Base-by-base conservation (phyloP, 2,113 vertebrate genomes). In the Aptenodytes forsteri region DNA sequence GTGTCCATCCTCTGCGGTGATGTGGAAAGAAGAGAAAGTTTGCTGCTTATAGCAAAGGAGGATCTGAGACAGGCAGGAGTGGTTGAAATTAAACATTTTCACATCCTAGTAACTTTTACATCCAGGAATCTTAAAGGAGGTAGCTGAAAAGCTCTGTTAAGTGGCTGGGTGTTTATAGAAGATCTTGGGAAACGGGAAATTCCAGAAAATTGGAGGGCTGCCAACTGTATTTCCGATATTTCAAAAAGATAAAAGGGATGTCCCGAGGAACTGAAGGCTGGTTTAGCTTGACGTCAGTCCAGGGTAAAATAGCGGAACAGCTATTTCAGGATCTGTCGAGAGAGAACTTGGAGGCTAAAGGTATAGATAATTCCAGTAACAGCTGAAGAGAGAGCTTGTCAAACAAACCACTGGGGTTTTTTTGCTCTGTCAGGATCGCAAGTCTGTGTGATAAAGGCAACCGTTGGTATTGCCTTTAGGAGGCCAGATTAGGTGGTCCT, bases 111-210 rank as follows among this genome's bases (percentile, higher is more conserved):
- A 83, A 77, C 36, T 90, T 91, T 27, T 86, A 83, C 54, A 62
- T 93, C 34, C 75, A 90, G 58, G 65, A 93, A 80, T 93, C 83
- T 95, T 95, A 64, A 83, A 91, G 70, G 75, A 91, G 66, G 82
- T 85, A 83, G 62, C 92, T 59, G 42, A 70, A 93, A 87, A 88
- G 22, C 70, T 88, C 71, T 50, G 44, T 64, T 86, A 83, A 90
- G 67, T 88, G 66, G 16, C 70, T 94, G n/a, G n/a, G n/a, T n/a
- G n/a, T n/a, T n/a, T 87, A 56, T 90, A 91, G 83, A 72, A 96
- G 95, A 90, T 88, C 84, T 88, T 91, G 78, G 54, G 90, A 92
- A 97, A 94, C 17, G 52, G 81, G 92, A 94, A 96, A 95, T 97
- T 95, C 97, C 93, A 88, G 62, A 88, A 90, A 66, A 61, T 23